A percentile compares a stretch with the other conserved stretches of the same genome.
phyloP scores from a whole-genome alignment of 2,797 vertebrate species.

The Poeciliopsis gracilis region DNA sequence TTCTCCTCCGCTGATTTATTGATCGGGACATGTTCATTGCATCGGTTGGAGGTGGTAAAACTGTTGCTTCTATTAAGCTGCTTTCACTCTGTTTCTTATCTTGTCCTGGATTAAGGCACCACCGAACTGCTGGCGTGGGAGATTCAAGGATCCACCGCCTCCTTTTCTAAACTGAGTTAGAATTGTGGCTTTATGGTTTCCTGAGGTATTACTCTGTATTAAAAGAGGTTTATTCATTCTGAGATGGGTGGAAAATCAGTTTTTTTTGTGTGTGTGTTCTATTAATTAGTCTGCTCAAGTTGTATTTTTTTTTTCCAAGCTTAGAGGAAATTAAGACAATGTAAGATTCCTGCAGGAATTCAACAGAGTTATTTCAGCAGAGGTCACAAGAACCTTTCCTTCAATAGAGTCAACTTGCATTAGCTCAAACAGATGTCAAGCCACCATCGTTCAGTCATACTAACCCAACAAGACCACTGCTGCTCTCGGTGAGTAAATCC shows the following conservation, averaged over 20 bases:
- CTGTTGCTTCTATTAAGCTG: background rate
- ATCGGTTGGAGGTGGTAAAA: background rate
- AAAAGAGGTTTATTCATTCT: background rate
- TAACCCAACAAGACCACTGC: background rate
- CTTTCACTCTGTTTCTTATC: background rate
- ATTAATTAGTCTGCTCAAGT: background rate
- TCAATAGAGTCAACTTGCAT: background rate
- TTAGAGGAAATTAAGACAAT: background rate
- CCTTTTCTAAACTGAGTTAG: background rate
- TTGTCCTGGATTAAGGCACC: background rate
- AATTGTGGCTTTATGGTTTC: background rate
- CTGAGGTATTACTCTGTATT: background rate
- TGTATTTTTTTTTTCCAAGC: background rate
- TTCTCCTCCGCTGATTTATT: slow-evolving; percentile 8
- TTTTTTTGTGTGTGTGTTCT: background rate
- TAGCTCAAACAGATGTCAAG: background rate
- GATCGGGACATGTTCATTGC: background rate
- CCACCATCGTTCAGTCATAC: background rate
- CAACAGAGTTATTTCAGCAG: background rate
- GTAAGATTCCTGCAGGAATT: background rate
- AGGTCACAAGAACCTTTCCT: background rate
- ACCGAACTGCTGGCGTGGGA: too few species aligned
- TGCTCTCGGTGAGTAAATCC: background rate
- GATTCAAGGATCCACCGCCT: too few species aligned
- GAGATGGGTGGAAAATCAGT: background rate